Percentiles rank a stretch among this genome's conserved stretches.
Conservation (phyloP, 2,113 vertebrate species). For the Psephotus haematonotus region DNA sequence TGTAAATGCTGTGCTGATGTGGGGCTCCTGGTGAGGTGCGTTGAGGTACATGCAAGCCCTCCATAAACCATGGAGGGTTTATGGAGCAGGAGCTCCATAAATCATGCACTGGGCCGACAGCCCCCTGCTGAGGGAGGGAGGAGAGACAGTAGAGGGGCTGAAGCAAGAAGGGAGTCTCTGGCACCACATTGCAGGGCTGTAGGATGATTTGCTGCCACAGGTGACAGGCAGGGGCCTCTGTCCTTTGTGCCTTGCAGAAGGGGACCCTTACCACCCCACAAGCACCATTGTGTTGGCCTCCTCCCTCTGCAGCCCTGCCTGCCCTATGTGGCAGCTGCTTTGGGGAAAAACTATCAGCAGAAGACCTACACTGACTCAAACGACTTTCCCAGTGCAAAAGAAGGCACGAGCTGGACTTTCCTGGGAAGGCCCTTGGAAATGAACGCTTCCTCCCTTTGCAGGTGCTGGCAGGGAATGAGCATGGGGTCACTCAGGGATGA, state of each 20-base stretch:
- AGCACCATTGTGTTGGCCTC: neutral
- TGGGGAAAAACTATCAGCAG: neutral
- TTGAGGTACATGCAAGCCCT: neutral
- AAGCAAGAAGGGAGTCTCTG: neutral
- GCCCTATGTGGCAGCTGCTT: neutral
- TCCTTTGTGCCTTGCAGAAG: rapidly evolving
- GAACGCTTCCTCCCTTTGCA: neutral
- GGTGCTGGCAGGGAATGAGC: neutral
- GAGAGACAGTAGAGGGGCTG: neutral
- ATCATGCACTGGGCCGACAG: neutral
- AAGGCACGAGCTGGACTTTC: neutral
- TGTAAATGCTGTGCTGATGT: rapidly evolving
- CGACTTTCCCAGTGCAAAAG: neutral
- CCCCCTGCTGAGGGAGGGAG: too few species aligned
- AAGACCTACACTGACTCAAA: neutral
- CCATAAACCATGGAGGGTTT: neutral
- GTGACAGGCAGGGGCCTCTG: neutral
- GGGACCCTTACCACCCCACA: neutral
- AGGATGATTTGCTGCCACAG: neutral
- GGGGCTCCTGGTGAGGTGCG: rapidly evolving
- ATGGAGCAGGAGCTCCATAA: neutral
- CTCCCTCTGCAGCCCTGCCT: neutral
- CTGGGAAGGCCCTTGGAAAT: neutral
- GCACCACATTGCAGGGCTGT: neutral
- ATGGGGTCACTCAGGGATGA: neutral